Base-by-base conservation (phyloP, 2,797 vertebrate genomes). In the Babyrousa celebensis region DNA sequence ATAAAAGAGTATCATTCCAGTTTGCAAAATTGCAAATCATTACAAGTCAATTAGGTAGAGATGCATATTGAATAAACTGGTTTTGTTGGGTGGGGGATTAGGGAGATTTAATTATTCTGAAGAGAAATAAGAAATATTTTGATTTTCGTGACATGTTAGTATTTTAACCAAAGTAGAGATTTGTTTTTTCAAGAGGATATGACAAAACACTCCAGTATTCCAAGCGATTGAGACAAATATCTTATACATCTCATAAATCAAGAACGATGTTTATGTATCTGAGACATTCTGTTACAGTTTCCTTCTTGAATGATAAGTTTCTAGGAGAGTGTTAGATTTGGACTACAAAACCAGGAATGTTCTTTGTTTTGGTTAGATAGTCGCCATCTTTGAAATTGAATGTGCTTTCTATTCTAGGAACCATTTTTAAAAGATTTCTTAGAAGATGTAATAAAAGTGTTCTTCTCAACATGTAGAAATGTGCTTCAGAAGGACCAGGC, bases 341-440 rank as follows among this genome's bases (percentile, higher is more conserved):
- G 67, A 40, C 17, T 80, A 60, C 70, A 95, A 70, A 93, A 93
- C 67, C 63, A 94, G 21, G 74, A 93, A 86, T 60, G 11, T 14
- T 95, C 54, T 95, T 86, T 95, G 43, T 90, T 97, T 97, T 74
- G 36, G 25, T 96, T 85, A 92, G 20, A 95, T 2, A 90, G 43
- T 86, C 63, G 89, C 93, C 60, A 43, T 91, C 68, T 96, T 96
- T 86, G 16, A 96, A 94, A 93, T 29, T 94, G 40, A 88, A 78
- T 86, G 82, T 48, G 65, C 9, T 20, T 80, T 65, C n/a, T 94
- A 29, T 95, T 97, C 78, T 85, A 90, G 65, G 82, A 91, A 95
- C 32, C 32, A 16, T 86, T 97, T 97, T 84, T 32, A 96, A 87
- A 60, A 67, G 52, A 91, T 85, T 93, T 97, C 91, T 85, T 85